A percentile compares a stretch with the other conserved stretches of the same genome.
Evolutionary conservation across 2,888 invertebrate species (phyloP).

Genomic region (Agonum fuliginosum): DNA sequence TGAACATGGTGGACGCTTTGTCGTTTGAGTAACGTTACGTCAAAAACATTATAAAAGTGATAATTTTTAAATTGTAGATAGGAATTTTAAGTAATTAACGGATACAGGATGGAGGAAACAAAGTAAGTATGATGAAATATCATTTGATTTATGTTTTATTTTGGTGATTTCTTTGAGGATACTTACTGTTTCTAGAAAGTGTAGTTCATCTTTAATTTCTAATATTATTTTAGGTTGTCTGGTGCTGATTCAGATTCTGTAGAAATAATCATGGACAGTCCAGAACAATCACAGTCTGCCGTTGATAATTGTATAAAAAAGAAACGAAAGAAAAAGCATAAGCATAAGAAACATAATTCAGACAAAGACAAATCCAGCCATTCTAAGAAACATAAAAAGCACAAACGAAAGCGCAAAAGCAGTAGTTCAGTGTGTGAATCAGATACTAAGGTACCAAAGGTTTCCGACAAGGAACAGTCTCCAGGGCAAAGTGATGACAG

Average conservation of each 20-base stretch:
- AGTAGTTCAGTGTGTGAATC: conserved; percentile 66
- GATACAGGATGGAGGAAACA: conserved; percentile 46
- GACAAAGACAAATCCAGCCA: conserved; percentile 76
- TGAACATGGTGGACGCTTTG: conserved; percentile 46
- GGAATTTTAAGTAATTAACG: conserved; percentile 13
- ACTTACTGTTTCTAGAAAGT: conserved; percentile 25
- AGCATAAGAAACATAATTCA: conserved; percentile 73
- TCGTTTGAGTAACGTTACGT: conserved; percentile 32
- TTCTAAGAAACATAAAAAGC: conserved; percentile 79
- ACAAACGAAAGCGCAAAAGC: conserved; percentile 74
- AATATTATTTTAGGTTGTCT: conserved; percentile 62
- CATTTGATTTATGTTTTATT: neutral
- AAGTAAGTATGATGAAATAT: conserved; percentile 41
- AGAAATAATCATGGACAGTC: conserved; percentile 60
- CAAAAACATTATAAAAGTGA: conserved; percentile 24
- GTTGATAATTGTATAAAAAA: conserved; percentile 71
- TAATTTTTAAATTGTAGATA: conserved; percentile 44
- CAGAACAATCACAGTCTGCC: conserved; percentile 43
- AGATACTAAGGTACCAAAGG: conserved; percentile 66
- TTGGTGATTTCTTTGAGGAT: neutral
- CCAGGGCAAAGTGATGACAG: conserved; percentile 66
- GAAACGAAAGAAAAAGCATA: conserved; percentile 81
- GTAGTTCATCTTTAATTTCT: conserved; percentile 53
- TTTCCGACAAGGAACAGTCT: conserved; percentile 70
- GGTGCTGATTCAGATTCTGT: conserved; percentile 62